phyloP scores from a whole-genome alignment of 2,113 vertebrate genomes.

The Baryphthengus martii region DNA sequence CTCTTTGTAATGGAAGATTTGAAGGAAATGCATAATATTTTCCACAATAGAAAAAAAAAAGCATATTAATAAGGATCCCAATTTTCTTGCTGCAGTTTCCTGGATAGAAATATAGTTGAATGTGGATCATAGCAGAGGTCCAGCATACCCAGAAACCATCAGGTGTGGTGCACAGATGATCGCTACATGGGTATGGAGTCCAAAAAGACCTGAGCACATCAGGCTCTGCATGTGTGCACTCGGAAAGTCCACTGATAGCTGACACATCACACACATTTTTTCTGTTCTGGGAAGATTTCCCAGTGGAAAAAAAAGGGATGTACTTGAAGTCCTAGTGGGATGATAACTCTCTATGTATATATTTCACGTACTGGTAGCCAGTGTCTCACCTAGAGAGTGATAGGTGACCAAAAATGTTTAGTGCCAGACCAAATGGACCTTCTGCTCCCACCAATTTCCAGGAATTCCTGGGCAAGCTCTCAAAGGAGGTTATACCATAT shows the following conservation, averaged over 20 bases:
- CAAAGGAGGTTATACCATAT: background rate
- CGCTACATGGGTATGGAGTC: rapidly evolving
- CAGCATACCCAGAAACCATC: background rate
- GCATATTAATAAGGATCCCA: background rate
- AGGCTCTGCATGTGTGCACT: rapidly evolving
- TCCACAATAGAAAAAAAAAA: background rate
- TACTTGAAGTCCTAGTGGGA: background rate
- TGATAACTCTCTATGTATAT: background rate
- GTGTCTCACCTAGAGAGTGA: background rate
- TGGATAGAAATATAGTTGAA: background rate
- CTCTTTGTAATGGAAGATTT: background rate
- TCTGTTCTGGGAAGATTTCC: background rate
- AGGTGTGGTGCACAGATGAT: background rate
- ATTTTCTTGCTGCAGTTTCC: background rate
- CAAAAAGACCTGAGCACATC: rapidly evolving
- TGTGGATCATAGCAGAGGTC: background rate
- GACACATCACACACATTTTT: background rate
- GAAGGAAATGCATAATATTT: background rate
- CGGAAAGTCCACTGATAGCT: background rate
- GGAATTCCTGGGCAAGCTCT: background rate
- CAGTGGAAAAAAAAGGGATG: background rate
- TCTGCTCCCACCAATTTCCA: background rate
- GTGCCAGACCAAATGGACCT: background rate
- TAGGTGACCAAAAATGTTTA: background rate
- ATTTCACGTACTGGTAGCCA: background rate